Conservation (phyloP, 2,113 vertebrate genomes). For the Oreochromis aureus region DNA sequence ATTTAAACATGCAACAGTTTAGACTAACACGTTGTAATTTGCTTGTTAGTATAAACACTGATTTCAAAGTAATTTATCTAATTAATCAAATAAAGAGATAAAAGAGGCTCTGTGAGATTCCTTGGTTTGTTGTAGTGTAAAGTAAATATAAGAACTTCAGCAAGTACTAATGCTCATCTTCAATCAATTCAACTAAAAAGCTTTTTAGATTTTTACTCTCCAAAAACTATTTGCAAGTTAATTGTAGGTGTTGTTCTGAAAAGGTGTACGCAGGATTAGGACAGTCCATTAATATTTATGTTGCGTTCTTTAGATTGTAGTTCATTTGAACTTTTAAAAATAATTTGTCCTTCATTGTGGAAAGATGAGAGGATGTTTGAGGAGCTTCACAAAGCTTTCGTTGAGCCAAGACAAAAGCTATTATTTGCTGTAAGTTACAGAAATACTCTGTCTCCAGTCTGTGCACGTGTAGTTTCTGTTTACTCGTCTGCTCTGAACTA, state of each 20-base stretch:
- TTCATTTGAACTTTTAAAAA: background rate
- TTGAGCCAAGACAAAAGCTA: background rate
- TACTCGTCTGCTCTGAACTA: slow-evolving; percentile 15
- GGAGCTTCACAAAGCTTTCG: background rate
- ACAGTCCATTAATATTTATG: background rate
- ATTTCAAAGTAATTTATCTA: background rate
- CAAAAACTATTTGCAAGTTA: background rate
- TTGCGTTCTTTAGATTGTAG: background rate
- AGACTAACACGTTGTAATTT: background rate
- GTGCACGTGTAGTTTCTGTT: background rate
- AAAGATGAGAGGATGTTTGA: background rate
- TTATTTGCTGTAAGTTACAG: background rate
- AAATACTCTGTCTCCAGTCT: background rate
- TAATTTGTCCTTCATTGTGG: background rate
- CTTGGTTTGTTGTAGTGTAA: background rate
- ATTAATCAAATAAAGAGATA: background rate
- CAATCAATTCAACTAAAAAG: background rate
- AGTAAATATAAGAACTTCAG: background rate
- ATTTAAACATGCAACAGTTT: background rate
- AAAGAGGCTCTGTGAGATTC: background rate
- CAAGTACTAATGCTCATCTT: background rate
- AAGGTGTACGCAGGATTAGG: background rate
- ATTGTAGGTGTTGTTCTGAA: background rate
- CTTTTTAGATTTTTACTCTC: background rate
- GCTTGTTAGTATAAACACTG: background rate